These are phyloP conservation scores for Liodrosophila aerea DNA, from an alignment of 2,888 invertebrate species.

Conservation along the genomic window DNA sequence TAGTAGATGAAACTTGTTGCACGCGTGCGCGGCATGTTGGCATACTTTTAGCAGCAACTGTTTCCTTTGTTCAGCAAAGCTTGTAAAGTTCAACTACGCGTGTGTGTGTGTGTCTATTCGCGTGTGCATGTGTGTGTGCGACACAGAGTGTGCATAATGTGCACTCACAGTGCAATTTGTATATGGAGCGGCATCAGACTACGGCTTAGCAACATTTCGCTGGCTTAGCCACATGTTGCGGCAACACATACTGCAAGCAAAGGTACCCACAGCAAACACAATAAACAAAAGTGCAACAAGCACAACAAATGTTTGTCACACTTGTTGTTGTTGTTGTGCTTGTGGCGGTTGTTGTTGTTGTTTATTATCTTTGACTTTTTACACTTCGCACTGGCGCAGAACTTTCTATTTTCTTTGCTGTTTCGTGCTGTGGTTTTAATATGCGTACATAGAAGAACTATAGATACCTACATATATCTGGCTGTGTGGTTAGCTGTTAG, in stretches of 20 bases:
- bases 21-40: constrained; percentile 62
- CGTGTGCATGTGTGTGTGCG: constrained; percentile 13
- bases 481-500: constrained; percentile 44
- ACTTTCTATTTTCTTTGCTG: constrained; percentile 81
- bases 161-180: constrained; percentile 44
- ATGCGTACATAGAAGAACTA: background rate
- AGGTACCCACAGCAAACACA: constrained; percentile 29
- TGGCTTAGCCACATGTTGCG: constrained; percentile 50
- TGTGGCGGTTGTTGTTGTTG: constrained; percentile 15
- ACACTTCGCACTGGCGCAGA: constrained; percentile 56
- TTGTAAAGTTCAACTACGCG: constrained; percentile 22
- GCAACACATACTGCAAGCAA: constrained; percentile 26
- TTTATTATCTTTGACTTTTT: constrained; percentile 22
- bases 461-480: background rate
- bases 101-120: constrained; percentile 8
- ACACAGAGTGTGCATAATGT: constrained; percentile 40
- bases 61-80: constrained; percentile 66
- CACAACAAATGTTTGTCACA: constrained; percentile 15
- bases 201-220: constrained; percentile 32
- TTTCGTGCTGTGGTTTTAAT: constrained; percentile 53
- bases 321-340: constrained; percentile 15
- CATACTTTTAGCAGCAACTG: constrained; percentile 65
- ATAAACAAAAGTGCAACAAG: constrained; percentile 27
- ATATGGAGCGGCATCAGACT: constrained; percentile 46
- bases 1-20: constrained; percentile 60